Base-by-base conservation (phyloP, 2,888 invertebrate species). In the Oligia strigilis region DNA sequence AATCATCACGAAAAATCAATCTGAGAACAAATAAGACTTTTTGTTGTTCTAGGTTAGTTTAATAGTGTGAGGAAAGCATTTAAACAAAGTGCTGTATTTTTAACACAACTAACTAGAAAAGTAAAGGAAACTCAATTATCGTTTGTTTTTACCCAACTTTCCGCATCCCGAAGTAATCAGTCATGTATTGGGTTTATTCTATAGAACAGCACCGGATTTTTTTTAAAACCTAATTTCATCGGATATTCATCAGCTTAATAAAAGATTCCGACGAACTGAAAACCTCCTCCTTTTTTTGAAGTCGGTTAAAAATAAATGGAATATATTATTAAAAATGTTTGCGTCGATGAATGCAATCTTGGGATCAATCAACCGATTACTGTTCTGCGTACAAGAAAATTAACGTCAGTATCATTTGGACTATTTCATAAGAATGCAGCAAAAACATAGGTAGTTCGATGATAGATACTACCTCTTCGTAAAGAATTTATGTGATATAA, bases 51-150 rank as follows among this genome's bases (percentile, higher is more conserved):
- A 23, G 17, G 17, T 72, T 58, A 49, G 13, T 58, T 62, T 17
- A 49, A 74, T 55, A 13, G 29, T 29, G 72, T 14, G 66, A 75
- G 55, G 60, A 77, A 72, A 69, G 17, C n/a, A 72, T 40, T 0
- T 14, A n/a, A 40, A 67, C 40, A 43, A 60, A 49, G 40, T 60
- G 1, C 5, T 55, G 23, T 55, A 55, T 71, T 71, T 49, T n/a
- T 23, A 40, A 55, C 3, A 55, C 71, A 9, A 40, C 8, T 49
- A 11, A 66, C 19, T 36, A 5, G n/a, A 46, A 36, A 58, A 67
- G 52, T n/a, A 14, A 55, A 55, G 2, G 5, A 58, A 71, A 49
- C 17, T 29, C 14, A 55, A 36, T n/a, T 36, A 36, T 4, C 62
- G 4, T 14, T 78, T n/a, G 23, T 11, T 78, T 52, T 8, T 23